phyloP scores from a whole-genome alignment of 2,888 invertebrate species.

The Lymantria dispar region DNA sequence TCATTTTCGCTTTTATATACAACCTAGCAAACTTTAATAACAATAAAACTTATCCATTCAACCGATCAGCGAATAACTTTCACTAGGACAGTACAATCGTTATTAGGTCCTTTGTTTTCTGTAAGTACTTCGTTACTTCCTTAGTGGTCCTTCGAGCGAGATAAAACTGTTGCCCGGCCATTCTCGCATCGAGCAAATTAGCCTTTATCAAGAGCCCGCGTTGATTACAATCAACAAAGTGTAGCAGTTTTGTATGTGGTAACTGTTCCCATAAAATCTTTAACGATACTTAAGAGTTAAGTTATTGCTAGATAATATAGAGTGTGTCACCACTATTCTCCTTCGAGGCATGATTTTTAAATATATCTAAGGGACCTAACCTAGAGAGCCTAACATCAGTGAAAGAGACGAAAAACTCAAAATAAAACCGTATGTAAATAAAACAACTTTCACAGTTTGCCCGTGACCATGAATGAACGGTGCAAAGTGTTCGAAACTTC shows the following conservation, averaged over 20 bases:
- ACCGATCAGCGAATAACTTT: constrained; percentile 55
- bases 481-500: too few relatives aligned
- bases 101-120: constrained; percentile 63
- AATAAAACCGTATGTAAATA: too few relatives aligned
- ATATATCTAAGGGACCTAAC: too few relatives aligned
- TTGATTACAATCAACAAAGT: constrained; percentile 48
- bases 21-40: constrained; percentile 14
- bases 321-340: too few relatives aligned
- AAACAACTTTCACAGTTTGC: too few relatives aligned
- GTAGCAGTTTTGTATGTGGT: constrained; percentile 44
- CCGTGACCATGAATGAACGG: too few relatives aligned
- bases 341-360: too few relatives aligned
- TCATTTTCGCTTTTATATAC: neutral
- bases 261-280: constrained; percentile 29
- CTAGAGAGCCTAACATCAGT: too few relatives aligned
- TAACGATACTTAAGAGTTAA: constrained; percentile 19
- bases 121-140: constrained; percentile 53
- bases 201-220: constrained; percentile 37
- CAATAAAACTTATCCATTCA: constrained; percentile 40
- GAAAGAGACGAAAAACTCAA: too few relatives aligned
- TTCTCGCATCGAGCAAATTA: constrained; percentile 54
- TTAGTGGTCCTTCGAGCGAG: constrained; percentile 64
- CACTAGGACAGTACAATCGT: constrained; percentile 44
- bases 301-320: constrained; percentile 8
- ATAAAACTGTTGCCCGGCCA: constrained; percentile 61